Evolutionary conservation across 2,113 vertebrate genomes (phyloP).

Genomic region (Scytalopus superciliaris): DNA sequence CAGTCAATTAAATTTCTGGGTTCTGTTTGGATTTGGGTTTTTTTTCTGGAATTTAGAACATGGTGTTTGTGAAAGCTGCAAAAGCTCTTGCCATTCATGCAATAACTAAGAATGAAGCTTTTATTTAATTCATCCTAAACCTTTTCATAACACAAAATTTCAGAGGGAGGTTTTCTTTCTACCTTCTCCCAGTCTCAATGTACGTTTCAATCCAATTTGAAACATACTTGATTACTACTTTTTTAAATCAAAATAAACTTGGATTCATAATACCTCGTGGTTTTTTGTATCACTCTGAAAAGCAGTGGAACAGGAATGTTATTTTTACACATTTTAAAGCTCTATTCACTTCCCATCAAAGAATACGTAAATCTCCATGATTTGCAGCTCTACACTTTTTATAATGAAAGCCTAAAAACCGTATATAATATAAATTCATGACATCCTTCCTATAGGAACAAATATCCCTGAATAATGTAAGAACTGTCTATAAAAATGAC

Average conservation of each 20-base stretch:
- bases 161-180: background rate
- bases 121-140: background rate
- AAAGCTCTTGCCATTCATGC: background rate
- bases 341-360: background rate
- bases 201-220: background rate
- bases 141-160: background rate
- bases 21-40: background rate
- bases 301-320: background rate
- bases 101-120: background rate
- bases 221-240: background rate
- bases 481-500: constrained; percentile 55
- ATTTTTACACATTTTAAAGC: background rate
- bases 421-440: constrained; percentile 35
- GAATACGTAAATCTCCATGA: background rate
- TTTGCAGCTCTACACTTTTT: background rate
- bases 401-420: background rate
- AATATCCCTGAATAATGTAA: constrained; percentile 53
- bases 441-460: constrained; percentile 31
- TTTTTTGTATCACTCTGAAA: background rate
- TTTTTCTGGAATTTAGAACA: background rate
- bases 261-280: background rate
- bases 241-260: background rate
- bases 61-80: background rate
- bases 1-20: background rate
- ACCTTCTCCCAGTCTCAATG: background rate